Conservation (phyloP, 1,140 invertebrate genomes). For the Chelonus insularis region DNA sequence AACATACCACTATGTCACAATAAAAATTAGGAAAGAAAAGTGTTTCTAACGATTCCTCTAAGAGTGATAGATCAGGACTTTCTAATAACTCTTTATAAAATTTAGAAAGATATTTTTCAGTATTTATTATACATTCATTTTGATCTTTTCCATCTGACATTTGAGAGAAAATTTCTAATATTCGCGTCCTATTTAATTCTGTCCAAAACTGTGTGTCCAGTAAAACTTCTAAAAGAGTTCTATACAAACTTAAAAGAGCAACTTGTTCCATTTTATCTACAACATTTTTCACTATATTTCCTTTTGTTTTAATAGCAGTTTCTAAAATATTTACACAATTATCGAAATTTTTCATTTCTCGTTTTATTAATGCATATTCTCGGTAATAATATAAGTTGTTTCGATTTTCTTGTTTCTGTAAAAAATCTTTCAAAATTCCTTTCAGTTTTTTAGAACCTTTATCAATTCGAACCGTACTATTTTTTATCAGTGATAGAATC, state of each 20-base stretch:
- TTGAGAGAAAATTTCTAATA: too few relatives aligned
- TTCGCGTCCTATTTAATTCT: too few relatives aligned
- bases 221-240: slow-evolving; percentile 55
- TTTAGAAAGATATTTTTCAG: slow-evolving; percentile 41
- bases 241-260: slow-evolving; percentile 53
- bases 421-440: slow-evolving; percentile 60
- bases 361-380: slow-evolving; percentile 68
- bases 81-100: slow-evolving; percentile 38
- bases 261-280: slow-evolving; percentile 41
- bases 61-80: slow-evolving; percentile 1
- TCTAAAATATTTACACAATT: slow-evolving; percentile 58
- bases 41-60: slow-evolving; percentile 32
- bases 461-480: slow-evolving; percentile 45
- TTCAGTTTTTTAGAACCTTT: slow-evolving; percentile 56
- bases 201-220: slow-evolving; percentile 41
- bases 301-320: slow-evolving; percentile 54
- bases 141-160: too few relatives aligned
- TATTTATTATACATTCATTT: slow-evolving; percentile 31
- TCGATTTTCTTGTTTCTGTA: slow-evolving; percentile 61
- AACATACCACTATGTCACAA: slow-evolving; percentile 62
- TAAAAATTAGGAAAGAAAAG: slow-evolving; percentile 61
- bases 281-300: slow-evolving; percentile 33
- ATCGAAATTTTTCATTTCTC: slow-evolving; percentile 59
- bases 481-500: slow-evolving; percentile 58
- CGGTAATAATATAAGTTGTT: slow-evolving; percentile 64